phyloP scores from a whole-genome alignment of 2,888 invertebrate genomes.

The Melangyna quadrimaculata region DNA sequence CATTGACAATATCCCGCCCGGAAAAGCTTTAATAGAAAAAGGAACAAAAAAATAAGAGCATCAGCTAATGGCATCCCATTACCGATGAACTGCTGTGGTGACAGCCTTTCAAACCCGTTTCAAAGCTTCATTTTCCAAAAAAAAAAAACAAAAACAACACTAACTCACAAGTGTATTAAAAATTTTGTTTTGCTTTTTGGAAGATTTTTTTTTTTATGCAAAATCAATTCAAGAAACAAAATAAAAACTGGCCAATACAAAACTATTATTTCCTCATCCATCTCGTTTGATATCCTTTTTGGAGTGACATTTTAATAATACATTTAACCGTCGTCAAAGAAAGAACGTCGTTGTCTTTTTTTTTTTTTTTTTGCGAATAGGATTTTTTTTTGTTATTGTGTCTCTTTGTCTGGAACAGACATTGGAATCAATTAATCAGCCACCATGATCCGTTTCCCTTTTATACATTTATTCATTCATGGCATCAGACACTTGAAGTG shows the following conservation, averaged over 20 bases:
- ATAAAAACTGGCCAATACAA: constrained; percentile 7
- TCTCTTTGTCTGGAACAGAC: constrained; percentile 25
- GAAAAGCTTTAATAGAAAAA: constrained; percentile 5
- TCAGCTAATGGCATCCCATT: constrained; percentile 27
- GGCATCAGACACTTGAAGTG: constrained; percentile 35
- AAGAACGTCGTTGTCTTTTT: neutral
- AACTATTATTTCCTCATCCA: constrained; percentile 28
- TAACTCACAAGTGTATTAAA: neutral
- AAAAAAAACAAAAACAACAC: neutral
- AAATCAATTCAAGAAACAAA: constrained; percentile 3
- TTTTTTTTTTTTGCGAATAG: neutral
- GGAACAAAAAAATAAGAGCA: neutral
- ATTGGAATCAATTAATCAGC: constrained; percentile 34
- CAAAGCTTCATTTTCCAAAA: neutral
- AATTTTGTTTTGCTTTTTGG: neutral
- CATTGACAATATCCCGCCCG: neutral
- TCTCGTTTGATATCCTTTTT: constrained; percentile 14
- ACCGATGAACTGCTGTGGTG: neutral
- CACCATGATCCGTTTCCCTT: constrained; percentile 22
- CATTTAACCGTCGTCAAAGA: constrained; percentile 22
- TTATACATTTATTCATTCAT: constrained; percentile 15
- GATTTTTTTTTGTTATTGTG: neutral
- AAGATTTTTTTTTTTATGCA: neutral
- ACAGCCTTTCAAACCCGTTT: constrained; percentile 11
- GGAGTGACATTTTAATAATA: constrained; percentile 30